These are phyloP conservation scores for Gila robusta DNA, from an alignment of 2,797 vertebrate genomes.

Conservation along the genomic window DNA sequence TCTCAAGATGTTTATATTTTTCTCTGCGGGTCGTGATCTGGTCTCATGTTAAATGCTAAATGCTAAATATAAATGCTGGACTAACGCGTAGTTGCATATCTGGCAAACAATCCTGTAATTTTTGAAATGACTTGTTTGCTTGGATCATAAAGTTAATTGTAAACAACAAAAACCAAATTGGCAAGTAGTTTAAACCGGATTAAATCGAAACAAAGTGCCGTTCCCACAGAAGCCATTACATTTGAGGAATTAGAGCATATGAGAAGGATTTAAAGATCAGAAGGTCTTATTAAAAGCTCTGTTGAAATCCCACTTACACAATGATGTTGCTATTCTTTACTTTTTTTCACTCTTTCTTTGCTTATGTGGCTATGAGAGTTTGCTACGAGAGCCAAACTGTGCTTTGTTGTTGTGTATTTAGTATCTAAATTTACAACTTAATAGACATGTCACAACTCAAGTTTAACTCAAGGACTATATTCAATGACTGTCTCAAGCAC, in stretches of 20 bases:
- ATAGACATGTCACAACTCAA: background rate
- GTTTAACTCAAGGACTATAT: background rate
- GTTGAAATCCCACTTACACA: slow-evolving; percentile 40
- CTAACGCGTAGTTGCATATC: background rate
- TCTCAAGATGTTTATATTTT: background rate
- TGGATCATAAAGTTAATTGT: slow-evolving; percentile 38
- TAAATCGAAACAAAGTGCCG: slow-evolving; percentile 22
- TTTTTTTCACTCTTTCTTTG: background rate
- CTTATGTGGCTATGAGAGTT: background rate
- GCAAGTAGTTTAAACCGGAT: slow-evolving; percentile 17
- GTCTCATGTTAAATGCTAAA: background rate
- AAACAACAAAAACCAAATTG: background rate
- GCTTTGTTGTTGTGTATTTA: background rate
- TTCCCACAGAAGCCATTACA: slow-evolving; percentile 40
- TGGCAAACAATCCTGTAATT: background rate
- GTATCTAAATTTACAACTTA: background rate
- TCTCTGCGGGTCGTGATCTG: background rate
- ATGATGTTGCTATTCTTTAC: slow-evolving; percentile 12
- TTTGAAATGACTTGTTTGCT: background rate
- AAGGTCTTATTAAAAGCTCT: slow-evolving; percentile 30
- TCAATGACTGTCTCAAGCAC: background rate
- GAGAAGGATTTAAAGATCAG: slow-evolving; percentile 46
- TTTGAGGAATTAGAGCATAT: slow-evolving; percentile 47
- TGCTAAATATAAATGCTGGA: background rate
- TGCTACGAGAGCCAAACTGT: background rate